Base-by-base conservation (phyloP, 2,797 vertebrate species). In the Intellagama lesueurii region DNA sequence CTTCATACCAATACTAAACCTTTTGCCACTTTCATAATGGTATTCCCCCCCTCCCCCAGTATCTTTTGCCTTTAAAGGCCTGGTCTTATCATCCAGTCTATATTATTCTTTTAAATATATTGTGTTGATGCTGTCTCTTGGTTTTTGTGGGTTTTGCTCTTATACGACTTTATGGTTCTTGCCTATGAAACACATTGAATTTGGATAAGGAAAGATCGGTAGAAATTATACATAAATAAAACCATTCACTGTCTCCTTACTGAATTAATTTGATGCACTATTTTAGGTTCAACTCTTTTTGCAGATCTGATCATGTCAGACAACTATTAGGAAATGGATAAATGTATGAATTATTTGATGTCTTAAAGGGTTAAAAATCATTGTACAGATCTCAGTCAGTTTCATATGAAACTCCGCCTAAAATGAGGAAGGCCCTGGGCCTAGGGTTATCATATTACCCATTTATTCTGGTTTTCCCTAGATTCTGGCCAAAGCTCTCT, bases 121-220 rank as follows among this genome's bases (percentile, higher is more conserved):
- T 68, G 3, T 64, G 56, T 68, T 24, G 60, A 44, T 78, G 28
- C 40, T 83, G 17, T 47, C 84, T 78, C 64, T 78, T 35, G 9
- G 60, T 22, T 35, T 40, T 40, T 40, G 40, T 40, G 40, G 40
- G 30, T 78, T 78, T 68, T 86, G 14, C 32, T 85, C 60, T 75
- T 17, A 75, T 19, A 12, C 8, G 60, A 64, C 44, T 75, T 5
- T 40, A 16, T 44, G 14, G 24, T 73, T 60, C 49, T 40, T 60
- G 12, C 60, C 68, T 79, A 44, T 69, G 22, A 87, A 11, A 68
- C 16, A 87, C 22, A 22, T 78, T 68, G 85, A 87, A 87, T n/a
- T 69, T 87, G 49, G 69, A 79, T 35, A 70, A 69, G 19, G 56
- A 16, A 4, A 35, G 1, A n/a, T n/a, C 22, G 49, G 47, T 78